Conservation (phyloP, 2,888 invertebrate species). For the Polydrusus pterygomalis region DNA sequence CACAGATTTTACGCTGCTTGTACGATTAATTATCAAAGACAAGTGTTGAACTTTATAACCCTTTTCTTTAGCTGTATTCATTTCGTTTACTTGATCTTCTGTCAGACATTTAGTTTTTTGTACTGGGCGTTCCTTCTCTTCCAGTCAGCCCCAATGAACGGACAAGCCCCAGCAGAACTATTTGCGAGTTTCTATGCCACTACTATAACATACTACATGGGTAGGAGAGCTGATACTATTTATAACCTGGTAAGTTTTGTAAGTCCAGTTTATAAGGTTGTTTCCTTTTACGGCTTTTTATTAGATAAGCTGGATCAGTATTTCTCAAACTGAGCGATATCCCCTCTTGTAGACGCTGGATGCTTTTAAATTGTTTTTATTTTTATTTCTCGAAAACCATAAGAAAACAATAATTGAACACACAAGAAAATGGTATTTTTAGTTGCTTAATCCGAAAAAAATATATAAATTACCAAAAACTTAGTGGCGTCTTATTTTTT, state of each 20-base stretch:
- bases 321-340: no score
- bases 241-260: constrained; percentile 29
- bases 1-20: constrained; percentile 36
- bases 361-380: no score
- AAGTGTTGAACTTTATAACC: constrained; percentile 18
- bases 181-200: not conserved
- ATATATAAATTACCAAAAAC: no score
- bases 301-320: no score
- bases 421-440: no score
- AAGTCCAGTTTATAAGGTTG: no score
- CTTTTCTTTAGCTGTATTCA: constrained; percentile 23
- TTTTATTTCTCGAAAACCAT: no score
- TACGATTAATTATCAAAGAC: constrained; percentile 36
- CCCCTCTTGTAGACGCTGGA: no score
- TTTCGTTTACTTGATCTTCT: constrained; percentile 30
- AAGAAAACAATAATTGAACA: no score
- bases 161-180: constrained; percentile 1
- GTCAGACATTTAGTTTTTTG: constrained; percentile 22
- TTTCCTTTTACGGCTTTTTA: no score
- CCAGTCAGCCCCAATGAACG: not conserved
- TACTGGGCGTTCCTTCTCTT: constrained; percentile 23
- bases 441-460: no score
- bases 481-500: no score
- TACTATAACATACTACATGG: constrained; percentile 16
- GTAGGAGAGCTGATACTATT: constrained; percentile 17